Evolutionary conservation across 2,797 vertebrate genomes (phyloP).

Genomic region (Sebastes kiyomatsui): DNA sequence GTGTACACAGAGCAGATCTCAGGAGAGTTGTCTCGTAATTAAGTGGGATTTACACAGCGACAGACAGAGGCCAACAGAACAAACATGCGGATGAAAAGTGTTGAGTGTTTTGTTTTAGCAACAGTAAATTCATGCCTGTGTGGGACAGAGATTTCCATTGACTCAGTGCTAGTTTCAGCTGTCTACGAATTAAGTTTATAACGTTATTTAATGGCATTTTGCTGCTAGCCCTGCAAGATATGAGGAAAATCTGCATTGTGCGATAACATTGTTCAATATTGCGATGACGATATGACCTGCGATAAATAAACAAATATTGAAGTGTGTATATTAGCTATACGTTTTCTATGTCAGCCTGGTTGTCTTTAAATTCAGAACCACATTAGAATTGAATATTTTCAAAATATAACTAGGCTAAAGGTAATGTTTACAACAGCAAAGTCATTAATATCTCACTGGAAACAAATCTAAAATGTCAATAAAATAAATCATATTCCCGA

Average conservation of each 20-base stretch:
- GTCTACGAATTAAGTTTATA: background rate
- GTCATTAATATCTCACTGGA: background rate
- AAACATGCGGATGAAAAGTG: constrained; percentile 4
- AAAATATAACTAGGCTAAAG: background rate
- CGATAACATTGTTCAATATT: too few relatives aligned
- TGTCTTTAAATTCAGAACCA: background rate
- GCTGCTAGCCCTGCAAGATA: too few relatives aligned
- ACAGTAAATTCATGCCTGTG: background rate
- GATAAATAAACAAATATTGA: background rate
- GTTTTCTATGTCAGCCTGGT: background rate
- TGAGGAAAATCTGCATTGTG: background rate
- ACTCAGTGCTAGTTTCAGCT: background rate
- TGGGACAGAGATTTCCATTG: background rate
- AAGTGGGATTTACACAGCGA: constrained; percentile 67
- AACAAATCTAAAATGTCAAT: background rate
- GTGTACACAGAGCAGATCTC: constrained; percentile 60
- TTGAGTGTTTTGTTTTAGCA: background rate
- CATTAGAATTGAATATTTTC: background rate
- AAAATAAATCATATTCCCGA: background rate
- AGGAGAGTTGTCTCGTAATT: constrained; percentile 62
- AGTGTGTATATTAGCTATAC: background rate
- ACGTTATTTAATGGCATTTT: background rate
- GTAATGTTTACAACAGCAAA: background rate
- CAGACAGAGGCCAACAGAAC: constrained; percentile 55
- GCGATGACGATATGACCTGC: background rate